Base-by-base conservation (phyloP, 2,888 invertebrate genomes). In the Tetrapedia diversipes region DNA sequence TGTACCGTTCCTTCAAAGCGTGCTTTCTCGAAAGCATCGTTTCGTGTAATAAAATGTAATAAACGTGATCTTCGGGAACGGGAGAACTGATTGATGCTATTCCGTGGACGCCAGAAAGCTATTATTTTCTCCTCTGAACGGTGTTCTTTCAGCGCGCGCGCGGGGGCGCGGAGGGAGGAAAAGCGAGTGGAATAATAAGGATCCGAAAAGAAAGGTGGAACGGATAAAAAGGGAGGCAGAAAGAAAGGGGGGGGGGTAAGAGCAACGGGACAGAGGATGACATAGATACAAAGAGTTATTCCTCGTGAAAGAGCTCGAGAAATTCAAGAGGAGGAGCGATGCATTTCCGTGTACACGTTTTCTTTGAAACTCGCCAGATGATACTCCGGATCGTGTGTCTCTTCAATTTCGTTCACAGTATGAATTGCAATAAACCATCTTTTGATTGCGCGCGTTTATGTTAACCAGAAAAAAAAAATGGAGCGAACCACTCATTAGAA, bases 221-320 rank as follows among this genome's bases (percentile, higher is more conserved):
- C 45, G 32, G 60, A n/a, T 22, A 34, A 10, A 47, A 29, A 37
- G 11, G 10, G 11, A 29, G 41, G n/a, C 11, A 22, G 51, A n/a
- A 24, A 16, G 47, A 37, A 1, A 39, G 47, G 43, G 66, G n/a
- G 37, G 47, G 24, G 34, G 4, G 37, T 3, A 43, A 45, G 54
- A 68, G 60, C 34, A 11, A 57, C 45, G 49, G 54, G 69, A 69
- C 29, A 65, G 65, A 56, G 61, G 57, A 75, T 61, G 69, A 51
- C 69, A 61, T 61, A 75, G 70, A 68, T 77, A 65, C 69, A 75
- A 69, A 70, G 69, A 70, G 69, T 75, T 75, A 75, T 77, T 77
- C 70, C 64, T 65, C 60, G 64, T 66, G 65, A 70, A 75, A 65
- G 70, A 75, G 66, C 64, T 49, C 34, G 60, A 47, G 77, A 41